These are phyloP conservation scores for Plutomurus gul DNA, from an alignment of 1,140 invertebrate species.

Conservation along the genomic window DNA sequence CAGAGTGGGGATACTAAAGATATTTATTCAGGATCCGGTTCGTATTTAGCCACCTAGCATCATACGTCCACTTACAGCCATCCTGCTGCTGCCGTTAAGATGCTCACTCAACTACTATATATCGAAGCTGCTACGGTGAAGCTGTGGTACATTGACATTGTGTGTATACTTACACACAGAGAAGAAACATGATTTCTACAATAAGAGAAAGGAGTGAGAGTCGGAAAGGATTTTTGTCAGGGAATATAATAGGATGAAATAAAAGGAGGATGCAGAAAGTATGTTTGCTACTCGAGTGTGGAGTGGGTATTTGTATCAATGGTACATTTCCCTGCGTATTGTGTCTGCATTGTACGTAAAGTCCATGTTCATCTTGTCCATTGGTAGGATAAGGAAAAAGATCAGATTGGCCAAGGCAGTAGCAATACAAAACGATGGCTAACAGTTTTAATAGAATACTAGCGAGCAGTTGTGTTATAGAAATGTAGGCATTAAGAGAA, in stretches of 20 bases:
- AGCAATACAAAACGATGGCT: constrained; percentile 19
- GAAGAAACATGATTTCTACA: not conserved
- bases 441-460: constrained; percentile 19
- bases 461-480: not conserved
- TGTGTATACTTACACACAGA: not conserved
- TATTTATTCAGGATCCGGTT: no score
- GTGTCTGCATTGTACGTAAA: no score
- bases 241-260: constrained; percentile 23
- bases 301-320: not conserved
- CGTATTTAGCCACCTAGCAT: no score
- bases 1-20: no score
- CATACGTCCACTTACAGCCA: no score
- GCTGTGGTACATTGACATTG: not conserved
- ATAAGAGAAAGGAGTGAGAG: constrained; percentile 5
- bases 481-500: not conserved
- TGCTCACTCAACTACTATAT: no score
- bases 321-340: not conserved
- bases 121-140: no score
- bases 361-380: not conserved
- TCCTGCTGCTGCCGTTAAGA: no score
- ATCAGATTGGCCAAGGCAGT: constrained; percentile 7
- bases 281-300: not conserved
- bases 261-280: not conserved
- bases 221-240: not conserved
- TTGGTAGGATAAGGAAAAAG: constrained; percentile 8